A percentile compares a stretch with the other conserved stretches of the same genome.
These are phyloP conservation scores for Lutjanus campechanus DNA, from an alignment of 2,797 vertebrate genomes.

Conservation along the genomic window DNA sequence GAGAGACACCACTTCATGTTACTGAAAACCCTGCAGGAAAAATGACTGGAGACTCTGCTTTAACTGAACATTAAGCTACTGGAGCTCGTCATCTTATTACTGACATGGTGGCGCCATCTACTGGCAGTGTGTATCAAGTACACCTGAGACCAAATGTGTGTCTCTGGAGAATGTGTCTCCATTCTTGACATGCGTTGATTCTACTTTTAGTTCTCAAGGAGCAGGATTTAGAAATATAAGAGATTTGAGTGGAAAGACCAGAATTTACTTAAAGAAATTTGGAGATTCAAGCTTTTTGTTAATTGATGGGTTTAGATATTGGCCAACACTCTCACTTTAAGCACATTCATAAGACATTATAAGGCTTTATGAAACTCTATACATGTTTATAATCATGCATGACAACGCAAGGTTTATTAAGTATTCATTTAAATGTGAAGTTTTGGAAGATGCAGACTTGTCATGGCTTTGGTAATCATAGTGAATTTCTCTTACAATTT, in stretches of 20 bases:
- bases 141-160: slow-evolving; percentile 2
- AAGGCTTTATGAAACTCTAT: too few species aligned
- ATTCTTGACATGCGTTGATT: accelerated
- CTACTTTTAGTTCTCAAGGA: neutral
- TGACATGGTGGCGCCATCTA: slow-evolving; percentile 83
- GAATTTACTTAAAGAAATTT: neutral
- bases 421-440: too few species aligned
- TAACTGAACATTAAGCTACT: neutral
- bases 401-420: too few species aligned
- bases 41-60: neutral
- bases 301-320: neutral
- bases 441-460: too few species aligned
- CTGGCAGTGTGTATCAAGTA: slow-evolving; percentile 72
- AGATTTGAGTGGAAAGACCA: neutral
- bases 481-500: too few species aligned
- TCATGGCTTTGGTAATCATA: too few species aligned
- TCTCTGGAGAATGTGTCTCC: too few species aligned
- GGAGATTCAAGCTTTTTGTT: neutral
- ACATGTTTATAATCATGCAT: too few species aligned
- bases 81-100: neutral
- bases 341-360: too few species aligned
- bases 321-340: neutral
- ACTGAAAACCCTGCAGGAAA: neutral
- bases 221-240: neutral
- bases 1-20: neutral